Conservation (phyloP, 2,113 vertebrate genomes). For the Saguinus imperator region DNA sequence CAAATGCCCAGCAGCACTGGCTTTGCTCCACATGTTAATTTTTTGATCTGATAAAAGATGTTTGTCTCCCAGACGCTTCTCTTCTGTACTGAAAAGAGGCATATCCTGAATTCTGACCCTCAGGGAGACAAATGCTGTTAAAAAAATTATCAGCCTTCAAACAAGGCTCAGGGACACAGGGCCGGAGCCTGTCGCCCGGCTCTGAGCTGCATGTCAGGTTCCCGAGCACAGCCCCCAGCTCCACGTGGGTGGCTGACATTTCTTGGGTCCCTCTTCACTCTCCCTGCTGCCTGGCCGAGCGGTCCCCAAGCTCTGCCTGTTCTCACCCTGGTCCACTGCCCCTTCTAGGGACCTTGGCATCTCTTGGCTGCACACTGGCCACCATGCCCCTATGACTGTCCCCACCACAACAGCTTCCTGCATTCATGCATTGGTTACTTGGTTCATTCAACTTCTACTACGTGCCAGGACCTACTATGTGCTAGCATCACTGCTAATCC, state of each 20-base stretch:
- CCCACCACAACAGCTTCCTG: background rate
- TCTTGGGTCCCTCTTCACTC: background rate
- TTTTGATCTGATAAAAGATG: constrained; percentile 54
- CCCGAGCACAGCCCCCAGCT: background rate
- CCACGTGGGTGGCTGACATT: background rate
- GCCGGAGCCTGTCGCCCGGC: background rate
- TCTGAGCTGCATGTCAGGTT: background rate
- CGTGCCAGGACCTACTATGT: background rate
- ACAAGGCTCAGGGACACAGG: background rate
- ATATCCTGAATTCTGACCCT: background rate
- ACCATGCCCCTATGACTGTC: no score
- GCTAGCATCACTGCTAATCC: no score
- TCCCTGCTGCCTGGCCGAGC: background rate
- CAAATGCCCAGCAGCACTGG: background rate
- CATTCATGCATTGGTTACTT: background rate
- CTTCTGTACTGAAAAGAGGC: background rate
- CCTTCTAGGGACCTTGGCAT: background rate
- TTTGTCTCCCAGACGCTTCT: background rate
- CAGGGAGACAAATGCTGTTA: background rate
- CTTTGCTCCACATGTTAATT: constrained; percentile 30
- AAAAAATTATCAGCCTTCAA: background rate
- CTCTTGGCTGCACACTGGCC: background rate
- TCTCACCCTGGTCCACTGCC: background rate
- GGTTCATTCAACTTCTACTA: background rate
- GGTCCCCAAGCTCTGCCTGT: background rate